These are phyloP conservation scores for Oscheius sp. DNA, from an alignment of 2,888 invertebrate genomes.

Conservation along the genomic window DNA sequence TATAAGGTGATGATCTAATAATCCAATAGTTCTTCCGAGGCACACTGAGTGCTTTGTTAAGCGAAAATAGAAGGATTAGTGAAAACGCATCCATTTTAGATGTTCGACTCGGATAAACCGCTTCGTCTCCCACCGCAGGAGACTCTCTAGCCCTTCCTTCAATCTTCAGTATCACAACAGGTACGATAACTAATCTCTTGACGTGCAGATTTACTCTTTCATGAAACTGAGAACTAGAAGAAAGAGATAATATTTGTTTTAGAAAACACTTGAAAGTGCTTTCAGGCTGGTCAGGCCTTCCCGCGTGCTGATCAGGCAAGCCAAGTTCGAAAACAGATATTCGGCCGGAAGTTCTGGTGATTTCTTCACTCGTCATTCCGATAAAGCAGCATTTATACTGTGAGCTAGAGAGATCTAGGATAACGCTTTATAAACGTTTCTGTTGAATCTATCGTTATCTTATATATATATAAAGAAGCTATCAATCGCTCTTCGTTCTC, in stretches of 20 bases:
- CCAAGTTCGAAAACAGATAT: constrained; percentile 27
- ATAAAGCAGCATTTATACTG: too few species aligned
- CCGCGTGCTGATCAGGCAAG: constrained; percentile 23
- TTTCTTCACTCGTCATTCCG: background rate
- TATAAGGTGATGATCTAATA: background rate
- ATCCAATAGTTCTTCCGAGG: background rate
- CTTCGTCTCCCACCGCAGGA: background rate
- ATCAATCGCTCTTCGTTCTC: too few species aligned
- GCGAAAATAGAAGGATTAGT: background rate
- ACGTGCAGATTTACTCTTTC: too few species aligned
- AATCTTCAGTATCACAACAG: constrained; percentile 6
- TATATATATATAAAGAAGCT: too few species aligned
- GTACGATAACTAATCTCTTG: too few species aligned
- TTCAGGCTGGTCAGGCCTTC: constrained; percentile 1
- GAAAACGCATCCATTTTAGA: background rate
- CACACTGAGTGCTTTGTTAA: background rate
- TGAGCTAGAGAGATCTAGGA: too few species aligned
- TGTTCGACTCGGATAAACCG: background rate
- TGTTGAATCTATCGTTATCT: too few species aligned
- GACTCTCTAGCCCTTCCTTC: background rate
- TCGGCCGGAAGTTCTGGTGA: constrained; percentile 30
- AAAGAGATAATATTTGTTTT: background rate
- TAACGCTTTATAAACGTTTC: too few species aligned
- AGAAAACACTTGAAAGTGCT: background rate
- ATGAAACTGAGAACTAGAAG: background rate